A percentile compares a stretch with the other conserved stretches of the same genome.
These are phyloP conservation scores for Rhabdornis inornatus DNA, from an alignment of 2,113 vertebrate genomes.

Conservation along the genomic window DNA sequence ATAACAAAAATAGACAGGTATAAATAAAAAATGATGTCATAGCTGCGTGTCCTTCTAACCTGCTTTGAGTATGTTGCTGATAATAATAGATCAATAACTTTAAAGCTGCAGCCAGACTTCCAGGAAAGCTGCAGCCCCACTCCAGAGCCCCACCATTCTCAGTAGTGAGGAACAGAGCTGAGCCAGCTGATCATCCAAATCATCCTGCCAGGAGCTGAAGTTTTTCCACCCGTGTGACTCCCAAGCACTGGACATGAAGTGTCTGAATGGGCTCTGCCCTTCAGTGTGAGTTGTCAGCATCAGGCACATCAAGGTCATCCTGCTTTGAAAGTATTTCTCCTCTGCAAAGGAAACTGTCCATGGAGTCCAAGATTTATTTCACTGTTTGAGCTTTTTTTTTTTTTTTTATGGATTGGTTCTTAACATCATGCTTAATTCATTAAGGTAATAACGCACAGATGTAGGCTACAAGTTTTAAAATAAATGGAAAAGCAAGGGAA, in stretches of 20 bases:
- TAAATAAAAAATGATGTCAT: slow-evolving; percentile 9
- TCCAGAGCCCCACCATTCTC: neutral
- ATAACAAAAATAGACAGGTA: slow-evolving; percentile 22
- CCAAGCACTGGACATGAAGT: neutral
- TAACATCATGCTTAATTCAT: neutral
- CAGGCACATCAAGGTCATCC: neutral
- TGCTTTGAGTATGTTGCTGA: neutral
- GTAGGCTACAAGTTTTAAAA: neutral
- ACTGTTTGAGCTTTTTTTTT: neutral
- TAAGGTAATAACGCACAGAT: neutral
- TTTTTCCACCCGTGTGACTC: neutral
- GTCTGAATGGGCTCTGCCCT: neutral
- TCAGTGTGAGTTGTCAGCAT: neutral
- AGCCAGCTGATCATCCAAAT: neutral
- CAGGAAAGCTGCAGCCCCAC: neutral
- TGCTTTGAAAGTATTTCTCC: neutral
- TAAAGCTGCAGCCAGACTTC: neutral
- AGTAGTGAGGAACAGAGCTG: neutral
- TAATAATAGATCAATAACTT: slow-evolving; percentile 48
- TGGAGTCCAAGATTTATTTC: neutral
- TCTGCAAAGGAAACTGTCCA: neutral
- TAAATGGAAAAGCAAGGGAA: neutral
- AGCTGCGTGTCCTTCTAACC: neutral
- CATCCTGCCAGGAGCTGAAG: neutral
- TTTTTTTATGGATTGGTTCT: neutral